Conservation (phyloP, 2,113 vertebrate genomes). For the Lagopus muta region DNA sequence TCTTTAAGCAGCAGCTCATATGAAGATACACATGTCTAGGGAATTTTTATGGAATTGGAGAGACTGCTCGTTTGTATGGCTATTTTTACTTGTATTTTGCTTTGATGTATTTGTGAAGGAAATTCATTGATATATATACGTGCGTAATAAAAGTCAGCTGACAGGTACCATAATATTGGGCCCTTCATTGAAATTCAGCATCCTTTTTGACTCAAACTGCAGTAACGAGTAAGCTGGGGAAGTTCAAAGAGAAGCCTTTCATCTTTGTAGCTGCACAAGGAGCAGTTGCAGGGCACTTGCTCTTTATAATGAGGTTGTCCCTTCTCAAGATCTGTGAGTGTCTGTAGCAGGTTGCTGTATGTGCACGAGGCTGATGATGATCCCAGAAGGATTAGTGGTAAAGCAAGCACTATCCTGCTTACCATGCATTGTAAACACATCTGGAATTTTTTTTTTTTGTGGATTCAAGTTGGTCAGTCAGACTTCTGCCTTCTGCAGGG, state of each 20-base stretch:
- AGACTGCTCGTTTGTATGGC: background rate
- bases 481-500: background rate
- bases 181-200: conserved; percentile 3
- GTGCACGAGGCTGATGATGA: background rate
- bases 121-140: background rate
- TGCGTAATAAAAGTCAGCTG: background rate
- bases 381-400: background rate
- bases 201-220: background rate
- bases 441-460: background rate
- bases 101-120: conserved; percentile 18
- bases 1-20: background rate
- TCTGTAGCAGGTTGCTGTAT: background rate
- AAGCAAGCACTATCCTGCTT: background rate
- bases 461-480: background rate
- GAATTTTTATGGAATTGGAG: background rate
- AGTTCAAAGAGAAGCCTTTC: background rate
- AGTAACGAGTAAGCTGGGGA: background rate
- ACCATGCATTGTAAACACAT: background rate
- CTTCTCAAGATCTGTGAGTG: background rate
- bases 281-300: background rate
- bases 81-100: background rate
- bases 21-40: background rate
- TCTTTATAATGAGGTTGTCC: background rate
- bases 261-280: background rate
- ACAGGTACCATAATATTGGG: background rate